Base-by-base conservation (phyloP, 2,797 vertebrate species). In the Mus caroli region DNA sequence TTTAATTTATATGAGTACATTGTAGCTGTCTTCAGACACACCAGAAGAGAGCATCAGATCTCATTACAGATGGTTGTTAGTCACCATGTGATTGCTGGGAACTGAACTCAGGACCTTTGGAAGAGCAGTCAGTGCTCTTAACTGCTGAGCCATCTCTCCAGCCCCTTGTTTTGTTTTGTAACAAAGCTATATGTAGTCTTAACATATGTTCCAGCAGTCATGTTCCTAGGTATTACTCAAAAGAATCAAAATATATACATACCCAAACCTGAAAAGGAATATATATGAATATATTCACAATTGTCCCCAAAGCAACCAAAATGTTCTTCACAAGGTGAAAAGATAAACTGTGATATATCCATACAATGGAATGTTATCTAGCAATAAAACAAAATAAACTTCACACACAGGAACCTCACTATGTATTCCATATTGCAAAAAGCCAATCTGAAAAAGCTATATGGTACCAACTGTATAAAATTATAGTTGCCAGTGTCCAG, bases 201-300 rank as follows among this genome's bases (percentile, higher is more conserved):
- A 86, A n/a, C 60, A 64, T 50, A 52, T 69, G 31, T 69, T n/a
- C 46, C 46, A 69, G 62, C 20, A 69, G 13, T 86, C 34, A 52
- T 86, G 14, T 40, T 93, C 67, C 60, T 52, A 58, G 62, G 24
- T 91, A 77, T 82, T 94, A 93, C 19, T 54, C 86, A 95, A 85
- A 62, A 62, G 24, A 91, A 28, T 87, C 79, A 58, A 79, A 88
- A 58, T 52, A 79, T 28, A 40, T 79, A 77, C 6, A 58, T 60
- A 50, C 28, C 6, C 56, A 93, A 79, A 71, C 31, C 15, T 79
- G 11, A 24, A 46, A 40, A 37, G 56, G n/a, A 64, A 77, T 54
- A 28, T 69, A 79, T 46, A 79, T 54, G n/a, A n/a, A 64, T 69
- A 34, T 69, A 71, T 28, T 54, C 64, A 71, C 28, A 69, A 52